Evolutionary conservation across 2,888 invertebrate genomes (phyloP), one percentile per base, ranked within the genome.

Genomic region (Epinotia ramella): DNA sequence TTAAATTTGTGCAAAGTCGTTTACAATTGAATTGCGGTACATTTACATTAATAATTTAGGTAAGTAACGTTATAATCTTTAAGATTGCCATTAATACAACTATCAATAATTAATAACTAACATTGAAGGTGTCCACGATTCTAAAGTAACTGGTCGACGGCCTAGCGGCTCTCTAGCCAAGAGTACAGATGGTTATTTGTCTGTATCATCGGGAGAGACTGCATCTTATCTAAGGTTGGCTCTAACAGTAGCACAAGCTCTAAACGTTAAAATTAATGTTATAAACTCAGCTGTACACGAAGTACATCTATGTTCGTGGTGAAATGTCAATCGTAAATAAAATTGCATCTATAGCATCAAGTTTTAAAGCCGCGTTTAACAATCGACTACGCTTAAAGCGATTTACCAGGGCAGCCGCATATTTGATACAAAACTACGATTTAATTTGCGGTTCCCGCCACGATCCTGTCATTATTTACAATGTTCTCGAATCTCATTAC

Each of bases 1-100:
- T 73, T 77, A 82, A 77, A 82, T 86, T 88, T 88, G 89, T 87
- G 87, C 87, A 82, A 79, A 83, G 80, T 82, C 82, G 79, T 82
- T 84, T 79, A 84, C 82, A 80, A 79, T 84, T 83, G 79, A 73
- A 83, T 83, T 85, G 82, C 81, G 80, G 82, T 83, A 83, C 76
- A 77, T 73, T 73, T 75, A 67, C 81, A 77, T 79, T 78, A 76
- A 73, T 79, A 77, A 77, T 78, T 79, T 73, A 68, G 74, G 76
- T 75, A 76, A 77, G 81, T 83, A 84, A 84, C 81, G 78, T 81
- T 82, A 81, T 79, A 85, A 84, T 83, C 84, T 85, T 84, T 78
- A 74, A 81, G 80, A 80, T 81, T 78, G 57, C 66, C 76, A 60
- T 71, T 70, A 65, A 60, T 70, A 70, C 63, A 63, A 53, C 60